These are phyloP conservation scores for Ceratina australensis DNA, from an alignment of 1,140 invertebrate genomes.

Conservation along the genomic window DNA sequence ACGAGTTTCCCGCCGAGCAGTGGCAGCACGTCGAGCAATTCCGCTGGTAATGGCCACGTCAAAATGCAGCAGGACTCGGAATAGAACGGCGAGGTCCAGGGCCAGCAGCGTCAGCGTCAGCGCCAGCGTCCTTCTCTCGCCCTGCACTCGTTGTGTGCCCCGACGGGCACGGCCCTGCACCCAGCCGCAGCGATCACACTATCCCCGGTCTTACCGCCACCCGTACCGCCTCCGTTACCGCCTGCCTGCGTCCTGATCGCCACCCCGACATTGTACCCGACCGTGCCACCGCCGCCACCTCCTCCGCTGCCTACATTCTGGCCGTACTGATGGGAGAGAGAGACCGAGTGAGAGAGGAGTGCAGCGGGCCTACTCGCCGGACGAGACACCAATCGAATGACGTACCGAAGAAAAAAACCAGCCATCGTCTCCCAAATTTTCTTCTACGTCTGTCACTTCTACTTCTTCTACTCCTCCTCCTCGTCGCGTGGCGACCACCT, in stretches of 20 bases:
- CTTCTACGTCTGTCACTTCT: neutral
- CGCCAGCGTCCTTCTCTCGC: constrained; percentile 76
- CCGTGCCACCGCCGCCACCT: constrained; percentile 74
- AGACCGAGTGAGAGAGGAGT: neutral
- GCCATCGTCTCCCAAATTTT: neutral
- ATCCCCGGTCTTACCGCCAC: constrained; percentile 75
- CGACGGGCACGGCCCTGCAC: constrained; percentile 73
- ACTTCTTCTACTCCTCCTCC: neutral
- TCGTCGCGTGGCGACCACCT: constrained; percentile 18
- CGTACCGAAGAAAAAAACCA: neutral
- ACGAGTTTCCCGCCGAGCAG: constrained; percentile 76
- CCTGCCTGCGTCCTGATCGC: constrained; percentile 76
- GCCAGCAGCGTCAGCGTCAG: constrained; percentile 73
- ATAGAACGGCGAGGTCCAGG: constrained; percentile 80
- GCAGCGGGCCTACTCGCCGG: constrained; percentile 38
- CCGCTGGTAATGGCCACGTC: constrained; percentile 76
- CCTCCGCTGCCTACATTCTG: constrained; percentile 76
- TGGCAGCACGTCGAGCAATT: constrained; percentile 72
- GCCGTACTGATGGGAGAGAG: constrained; percentile 70
- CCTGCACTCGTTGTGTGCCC: constrained; percentile 76
- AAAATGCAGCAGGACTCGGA: constrained; percentile 79
- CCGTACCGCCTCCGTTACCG: constrained; percentile 69
- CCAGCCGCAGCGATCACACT: constrained; percentile 75
- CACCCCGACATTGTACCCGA: constrained; percentile 72
- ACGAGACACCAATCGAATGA: neutral